These are phyloP conservation scores for Anastrepha obliqua DNA, from an alignment of 1,140 invertebrate species.

Conservation along the genomic window DNA sequence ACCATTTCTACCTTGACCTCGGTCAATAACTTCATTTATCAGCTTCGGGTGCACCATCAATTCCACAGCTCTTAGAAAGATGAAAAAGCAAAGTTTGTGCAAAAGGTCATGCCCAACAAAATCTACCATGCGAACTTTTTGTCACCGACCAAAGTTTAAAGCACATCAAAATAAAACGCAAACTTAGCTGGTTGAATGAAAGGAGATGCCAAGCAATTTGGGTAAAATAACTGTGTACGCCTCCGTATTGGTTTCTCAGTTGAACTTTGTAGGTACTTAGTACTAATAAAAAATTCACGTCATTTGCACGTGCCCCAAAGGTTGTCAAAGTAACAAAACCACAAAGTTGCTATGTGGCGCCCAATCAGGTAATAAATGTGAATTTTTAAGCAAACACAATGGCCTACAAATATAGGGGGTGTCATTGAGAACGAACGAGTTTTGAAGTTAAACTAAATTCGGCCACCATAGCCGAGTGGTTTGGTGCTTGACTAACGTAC, in stretches of 20 bases:
- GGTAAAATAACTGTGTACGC: not conserved
- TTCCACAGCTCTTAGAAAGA: not conserved
- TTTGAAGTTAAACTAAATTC: too few species aligned
- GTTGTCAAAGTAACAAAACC: not conserved
- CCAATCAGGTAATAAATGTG: not conserved
- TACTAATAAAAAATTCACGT: constrained; percentile 6
- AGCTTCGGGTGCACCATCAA: not conserved
- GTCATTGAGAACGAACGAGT: too few species aligned
- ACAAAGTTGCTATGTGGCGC: not conserved
- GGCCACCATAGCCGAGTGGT: too few species aligned
- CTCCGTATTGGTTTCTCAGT: not conserved
- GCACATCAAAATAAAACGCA: not conserved
- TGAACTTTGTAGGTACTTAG: not conserved
- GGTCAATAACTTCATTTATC: constrained; percentile 22
- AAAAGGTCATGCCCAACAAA: not conserved
- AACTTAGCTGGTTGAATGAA: not conserved
- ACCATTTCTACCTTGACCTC: not conserved
- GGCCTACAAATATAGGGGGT: not conserved
- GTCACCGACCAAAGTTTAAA: not conserved
- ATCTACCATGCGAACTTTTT: not conserved
- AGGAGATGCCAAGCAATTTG: not conserved
- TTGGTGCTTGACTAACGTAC: too few species aligned
- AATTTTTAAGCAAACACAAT: not conserved
- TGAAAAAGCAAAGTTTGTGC: not conserved
- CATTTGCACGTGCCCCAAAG: not conserved